Evolutionary conservation across 2,113 vertebrate species (phyloP), one percentile per base, ranked within the genome.

Genomic region (Numenius arquata): DNA sequence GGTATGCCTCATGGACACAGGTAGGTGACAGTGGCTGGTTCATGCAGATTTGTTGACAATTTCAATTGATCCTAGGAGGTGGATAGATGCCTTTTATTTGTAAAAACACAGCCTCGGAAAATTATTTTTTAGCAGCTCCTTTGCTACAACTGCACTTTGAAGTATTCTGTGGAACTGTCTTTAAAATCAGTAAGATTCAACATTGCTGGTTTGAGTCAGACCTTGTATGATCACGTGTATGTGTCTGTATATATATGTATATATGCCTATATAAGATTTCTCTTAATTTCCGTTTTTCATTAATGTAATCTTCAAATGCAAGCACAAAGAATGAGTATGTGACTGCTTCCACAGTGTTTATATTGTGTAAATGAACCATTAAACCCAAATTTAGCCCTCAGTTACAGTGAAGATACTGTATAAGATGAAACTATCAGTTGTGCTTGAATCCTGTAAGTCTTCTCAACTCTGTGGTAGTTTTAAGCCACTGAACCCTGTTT

Each of bases 101-200:
- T 86, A 73, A 90, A 70, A 88, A 71, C 11, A 62, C 70, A 45
- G 21, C 75, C 34, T 32, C 92, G 72, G 55, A 96, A 76, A 89
- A 80, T 17, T 11, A 66, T 23, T 65, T 88, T 82, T 55, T 56
- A 83, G 81, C 23, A 90, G 45, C 25, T 83, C 72, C 43, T 62
- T 73, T 85, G 45, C 61, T 89, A 43, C 11, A 16, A 25, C 62
- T 90, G 52, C 58, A 48, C 66, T 90, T 77, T 45, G 74, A 61
- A 91, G 27, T 89, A 38, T 81, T 41, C 61, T 55, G 47, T 45
- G 70, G 59, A 43, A 27, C 27, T 61, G 34, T 72, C 89, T 86
- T 97, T 95, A 93, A 96, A 93, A 80, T 77, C 59, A 74, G 65
- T 87, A 61, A 70, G 72, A 48, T 38, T 82, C 73, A 52, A 8